Evolutionary conservation across 92 coral and sea anemone species (phyloP), one percentile per base, ranked within the genome.

Genomic region (Zoanthus sansibaricus): DNA sequence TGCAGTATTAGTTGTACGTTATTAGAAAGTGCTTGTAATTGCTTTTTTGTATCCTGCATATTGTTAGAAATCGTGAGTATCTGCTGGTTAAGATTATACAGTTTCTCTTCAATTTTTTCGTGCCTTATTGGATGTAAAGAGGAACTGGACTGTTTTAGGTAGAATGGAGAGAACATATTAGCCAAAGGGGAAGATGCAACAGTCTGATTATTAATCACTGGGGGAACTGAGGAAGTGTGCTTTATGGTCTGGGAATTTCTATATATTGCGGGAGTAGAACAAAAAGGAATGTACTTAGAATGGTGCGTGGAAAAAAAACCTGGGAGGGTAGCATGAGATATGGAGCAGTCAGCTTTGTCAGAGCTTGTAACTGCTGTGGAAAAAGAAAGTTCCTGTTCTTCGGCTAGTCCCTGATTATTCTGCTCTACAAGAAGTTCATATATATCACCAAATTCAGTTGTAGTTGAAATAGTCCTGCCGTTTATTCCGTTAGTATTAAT

Each of bases 81-180:
- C 76, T 71, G 76, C 76, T 37, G 76, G 76, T 71, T 71, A 71
- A 71, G 44, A 42, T 71, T 71, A 71, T 45, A 10, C 76, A 71
- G 49, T 71, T 71, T 20, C n/a, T 71, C 20, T 71, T 71, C 51
- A 71, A 42, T 71, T 14, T 25, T 25, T 71, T 14, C 51, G 42
- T 71, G 76, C 51, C 76, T 25, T 16, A 71, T 33, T 71, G 37
- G 76, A 37, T 25, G 18, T 71, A 45, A 37, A 71, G 76, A 71
- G 52, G 76, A 71, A 71, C 69, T 61, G 18, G 69, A 18, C 69
- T 16, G 25, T 61, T 16, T 61, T 61, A 9, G 3, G 37, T 21
- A 37, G 76, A 71, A 71, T 71, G 76, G 76, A 71, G 51, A 71
- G 52, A 71, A 25, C 9, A 71, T 37, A 42, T 71, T 14, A n/a